Percentiles rank a stretch among this genome's conserved stretches.
Conservation (phyloP, 2,888 invertebrate species). For the Eremobia ochroleuca region DNA sequence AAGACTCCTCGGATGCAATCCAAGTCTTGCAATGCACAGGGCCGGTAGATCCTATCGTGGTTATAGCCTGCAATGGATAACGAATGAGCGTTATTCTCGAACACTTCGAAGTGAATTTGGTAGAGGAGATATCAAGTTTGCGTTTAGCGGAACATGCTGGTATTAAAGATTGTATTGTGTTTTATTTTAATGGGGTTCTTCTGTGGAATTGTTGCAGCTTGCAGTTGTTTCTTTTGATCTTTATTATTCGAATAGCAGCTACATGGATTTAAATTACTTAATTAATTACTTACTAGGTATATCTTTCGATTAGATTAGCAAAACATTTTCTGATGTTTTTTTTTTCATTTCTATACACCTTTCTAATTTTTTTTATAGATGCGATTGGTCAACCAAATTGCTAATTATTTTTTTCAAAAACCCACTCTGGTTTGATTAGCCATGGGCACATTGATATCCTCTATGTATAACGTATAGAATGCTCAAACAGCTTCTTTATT, state of each 20-base stretch:
- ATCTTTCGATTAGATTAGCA: neutral
- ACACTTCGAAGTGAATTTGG: conserved; percentile 15
- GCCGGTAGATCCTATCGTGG: conserved; percentile 16
- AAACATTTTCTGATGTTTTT: neutral
- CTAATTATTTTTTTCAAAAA: neutral
- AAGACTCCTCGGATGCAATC: conserved; percentile 46
- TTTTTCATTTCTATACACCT: neutral
- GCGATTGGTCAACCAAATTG: neutral
- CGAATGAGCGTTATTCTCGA: conserved; percentile 16
- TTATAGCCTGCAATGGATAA: conserved; percentile 39
- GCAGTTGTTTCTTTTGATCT: neutral
- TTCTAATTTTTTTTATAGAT: neutral
- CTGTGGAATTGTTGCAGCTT: conserved; percentile 7
- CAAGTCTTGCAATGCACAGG: conserved; percentile 40
- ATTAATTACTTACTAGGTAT: neutral
- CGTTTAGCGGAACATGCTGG: conserved; percentile 44
- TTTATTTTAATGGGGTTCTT: conserved; percentile 38
- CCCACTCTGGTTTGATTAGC: neutral
- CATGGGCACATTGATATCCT: neutral
- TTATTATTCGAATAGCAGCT: neutral
- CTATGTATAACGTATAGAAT: neutral
- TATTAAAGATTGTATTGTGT: conserved; percentile 44
- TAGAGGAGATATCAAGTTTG: conserved; percentile 37
- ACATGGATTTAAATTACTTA: conserved; percentile 1
- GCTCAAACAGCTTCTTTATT: neutral